Evolutionary conservation across 37 sponge, comb jelly and placozoan genomes (phyloP), one percentile per base, ranked within the genome.

Genomic region (Trichoplax adhaerens): DNA sequence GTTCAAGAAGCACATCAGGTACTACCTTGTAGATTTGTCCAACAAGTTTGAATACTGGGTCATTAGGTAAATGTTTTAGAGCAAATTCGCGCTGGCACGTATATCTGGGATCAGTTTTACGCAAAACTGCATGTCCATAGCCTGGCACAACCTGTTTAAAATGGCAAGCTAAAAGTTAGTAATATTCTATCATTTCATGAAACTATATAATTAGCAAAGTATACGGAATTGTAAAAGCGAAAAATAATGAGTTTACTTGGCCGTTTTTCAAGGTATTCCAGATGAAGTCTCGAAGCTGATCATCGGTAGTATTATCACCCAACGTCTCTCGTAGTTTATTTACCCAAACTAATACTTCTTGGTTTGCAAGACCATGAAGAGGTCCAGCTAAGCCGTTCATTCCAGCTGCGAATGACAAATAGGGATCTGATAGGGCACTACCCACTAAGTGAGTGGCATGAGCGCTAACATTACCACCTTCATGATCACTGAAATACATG

Each of bases 331-430:
- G 73, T 1, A 87, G 65, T 47, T 84, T 81, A 2, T 81, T 88
- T 54, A 96, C 59, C 99, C 99, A 96, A 58, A 96, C 85, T 72
- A 96, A 66, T 61, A 96, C 99, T 75, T 95, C 91, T 74, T 88
- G 89, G 65, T 89, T 85, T 55, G 85, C 90, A 56, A 95, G 83
- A 5, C 98, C 98, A 66, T 95, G 98, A 1, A 95, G 87, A 5
- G 98, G 98, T 48, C 98, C 94, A 54, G 98, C 91, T 58, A 95
- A 79, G 4, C 98, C 98, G 76, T 88, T 88, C 98, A 95, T 95
- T 52, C 67, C 84, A 50, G 89, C 98, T 61, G 92, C 86, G 64
- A 95, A 95, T 10, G 89, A 91, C 52, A 95, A 87, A 72, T 95
- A 95, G 29, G 98, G 91, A 65, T 95, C 98, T n/a, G 87, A 85